These are phyloP conservation scores for Cremastinae sp. DNA, from an alignment of 2,888 invertebrate genomes.

Conservation along the genomic window DNA sequence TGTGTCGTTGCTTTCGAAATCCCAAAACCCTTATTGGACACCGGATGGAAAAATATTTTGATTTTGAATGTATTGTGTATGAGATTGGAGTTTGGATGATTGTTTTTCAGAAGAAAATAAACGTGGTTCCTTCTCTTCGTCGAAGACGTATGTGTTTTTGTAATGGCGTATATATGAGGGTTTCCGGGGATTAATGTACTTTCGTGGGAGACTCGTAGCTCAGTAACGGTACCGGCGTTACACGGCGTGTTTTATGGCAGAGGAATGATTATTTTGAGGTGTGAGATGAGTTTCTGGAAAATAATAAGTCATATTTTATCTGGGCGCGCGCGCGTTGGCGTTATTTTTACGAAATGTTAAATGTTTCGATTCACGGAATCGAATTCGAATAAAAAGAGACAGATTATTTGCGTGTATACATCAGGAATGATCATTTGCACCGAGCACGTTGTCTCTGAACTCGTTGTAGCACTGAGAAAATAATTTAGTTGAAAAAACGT, in stretches of 20 bases:
- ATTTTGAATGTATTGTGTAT: too few relatives aligned
- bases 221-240: conserved; percentile 19
- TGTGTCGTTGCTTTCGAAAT: too few relatives aligned
- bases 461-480: not conserved
- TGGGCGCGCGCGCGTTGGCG: not conserved
- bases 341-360: not conserved
- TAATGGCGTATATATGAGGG: not conserved
- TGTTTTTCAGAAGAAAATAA: too few relatives aligned
- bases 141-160: not conserved
- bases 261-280: conserved; percentile 12
- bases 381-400: too few relatives aligned
- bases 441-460: too few relatives aligned
- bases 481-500: too few relatives aligned
- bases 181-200: conserved; percentile 20
- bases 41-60: too few relatives aligned
- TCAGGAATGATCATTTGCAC: too few relatives aligned
- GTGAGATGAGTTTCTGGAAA: conserved; percentile 16
- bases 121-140: too few relatives aligned
- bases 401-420: not conserved
- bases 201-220: conserved; percentile 41
- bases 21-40: too few relatives aligned
- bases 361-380: not conserved
- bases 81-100: too few relatives aligned
- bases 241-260: conserved; percentile 5
- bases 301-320: conserved; percentile 11